phyloP scores from a whole-genome alignment of 2,113 vertebrate species.

The Protobothrops flavoviridis region DNA sequence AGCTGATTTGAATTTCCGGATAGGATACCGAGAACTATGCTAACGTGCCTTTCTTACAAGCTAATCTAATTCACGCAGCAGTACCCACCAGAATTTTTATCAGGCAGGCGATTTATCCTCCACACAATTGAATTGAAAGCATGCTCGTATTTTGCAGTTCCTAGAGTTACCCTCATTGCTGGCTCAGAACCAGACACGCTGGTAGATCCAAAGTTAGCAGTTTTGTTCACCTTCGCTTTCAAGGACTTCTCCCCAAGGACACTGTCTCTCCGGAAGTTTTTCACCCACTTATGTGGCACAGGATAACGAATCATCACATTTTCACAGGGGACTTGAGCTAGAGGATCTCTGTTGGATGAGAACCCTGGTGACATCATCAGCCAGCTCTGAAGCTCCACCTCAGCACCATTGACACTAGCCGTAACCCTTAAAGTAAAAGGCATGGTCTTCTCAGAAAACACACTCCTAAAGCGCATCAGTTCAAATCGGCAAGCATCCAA shows the following conservation, averaged over 20 bases:
- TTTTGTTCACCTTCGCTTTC: conserved; percentile 88
- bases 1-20: not conserved
- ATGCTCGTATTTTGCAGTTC: conserved; percentile 87
- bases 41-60: not conserved
- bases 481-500: conserved; percentile 81
- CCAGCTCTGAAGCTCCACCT: conserved; percentile 91
- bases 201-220: conserved; percentile 82
- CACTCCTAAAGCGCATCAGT: conserved; percentile 81
- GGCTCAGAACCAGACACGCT: conserved; percentile 84
- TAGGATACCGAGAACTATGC: not conserved
- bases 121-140: conserved; percentile 88
- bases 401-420: conserved; percentile 79
- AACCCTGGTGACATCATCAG: conserved; percentile 84
- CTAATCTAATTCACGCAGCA: not conserved
- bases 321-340: conserved; percentile 85
- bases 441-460: conserved; percentile 81
- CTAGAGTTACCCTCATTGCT: conserved; percentile 89
- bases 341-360: conserved; percentile 80
- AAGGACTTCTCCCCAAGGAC: conserved; percentile 85
- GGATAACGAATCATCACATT: conserved; percentile 85
- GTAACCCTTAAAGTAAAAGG: conserved; percentile 84
- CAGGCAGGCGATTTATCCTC: conserved; percentile 85
- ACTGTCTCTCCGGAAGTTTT: conserved; percentile 86
- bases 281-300: conserved; percentile 83
- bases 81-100: conserved; percentile 88